A percentile compares a stretch with the other conserved stretches of the same genome.
phyloP scores from a whole-genome alignment of 2,113 vertebrate genomes.

The Anolis sagrei region DNA sequence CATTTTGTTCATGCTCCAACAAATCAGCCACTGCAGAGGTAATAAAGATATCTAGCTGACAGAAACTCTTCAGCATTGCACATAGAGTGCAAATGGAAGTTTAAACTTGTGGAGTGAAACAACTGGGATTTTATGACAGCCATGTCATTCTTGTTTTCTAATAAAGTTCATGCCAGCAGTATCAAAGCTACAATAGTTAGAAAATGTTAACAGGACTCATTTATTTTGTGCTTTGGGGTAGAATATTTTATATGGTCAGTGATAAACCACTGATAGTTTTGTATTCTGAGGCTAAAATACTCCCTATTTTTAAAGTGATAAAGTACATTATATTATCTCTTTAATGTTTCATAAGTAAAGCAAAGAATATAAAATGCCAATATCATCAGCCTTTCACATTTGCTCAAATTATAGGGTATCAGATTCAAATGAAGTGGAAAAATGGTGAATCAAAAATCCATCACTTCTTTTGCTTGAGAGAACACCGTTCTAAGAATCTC shows the following conservation, averaged over 20 bases:
- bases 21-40: conserved; percentile 41
- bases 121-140: conserved; percentile 2
- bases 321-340: too few relatives aligned
- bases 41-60: conserved; percentile 34
- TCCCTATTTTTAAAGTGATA: background rate
- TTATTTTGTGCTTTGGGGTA: background rate
- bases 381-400: too few relatives aligned
- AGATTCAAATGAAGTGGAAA: too few relatives aligned
- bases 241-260: background rate
- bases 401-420: too few relatives aligned
- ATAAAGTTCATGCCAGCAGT: background rate
- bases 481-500: too few relatives aligned
- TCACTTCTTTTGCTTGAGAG: too few relatives aligned
- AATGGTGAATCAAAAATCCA: too few relatives aligned
- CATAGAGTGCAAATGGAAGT: background rate
- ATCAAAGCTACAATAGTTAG: conserved; percentile 13
- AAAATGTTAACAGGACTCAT: conserved; percentile 28
- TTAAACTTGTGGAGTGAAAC: background rate
- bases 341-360: background rate
- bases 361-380: background rate
- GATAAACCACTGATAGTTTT: conserved; percentile 4
- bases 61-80: conserved; percentile 31
- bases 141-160: background rate
- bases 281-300: background rate
- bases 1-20: conserved; percentile 27